Base-by-base conservation (phyloP, 2,113 vertebrate species). In the Pogona vitticeps region DNA sequence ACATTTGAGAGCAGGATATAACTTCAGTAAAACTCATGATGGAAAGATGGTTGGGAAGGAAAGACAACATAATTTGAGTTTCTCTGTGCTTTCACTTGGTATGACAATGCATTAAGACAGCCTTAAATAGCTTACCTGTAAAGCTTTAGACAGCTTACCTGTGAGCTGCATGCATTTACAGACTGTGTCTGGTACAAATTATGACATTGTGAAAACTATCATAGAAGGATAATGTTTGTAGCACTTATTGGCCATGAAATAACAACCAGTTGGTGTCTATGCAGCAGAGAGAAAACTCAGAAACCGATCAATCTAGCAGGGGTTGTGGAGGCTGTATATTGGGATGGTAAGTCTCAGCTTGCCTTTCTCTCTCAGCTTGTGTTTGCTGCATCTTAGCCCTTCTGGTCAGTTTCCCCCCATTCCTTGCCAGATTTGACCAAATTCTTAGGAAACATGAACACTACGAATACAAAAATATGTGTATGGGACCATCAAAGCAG, bases 1-100 rank as follows among this genome's bases (percentile, higher is more conserved):
- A 73, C 59, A 90, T 93, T 94, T 95, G 92, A 93, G 91, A 89
- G 86, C 89, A 93, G 90, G 88, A 91, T 89, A 90, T 89, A 87
- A 86, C 82, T 84, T 86, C 85, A 82, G 88, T 91, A 88, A 93
- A 92, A 91, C 82, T 83, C 58, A 40, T 77, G 76, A 82, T 91
- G 76, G 89, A 94, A 92, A 91, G 87, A 86, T 65, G 91, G 89
- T 91, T 86, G 89, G 59, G 90, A 85, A 87, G 28, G 63, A 94
- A 89, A 7, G 77, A 84, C 91, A 92, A 93, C 20, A 92, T 81
- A 86, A 84, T 17, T 84, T 91, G 80, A 0, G 80, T 83, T 93
- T 94, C 90, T 77, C 92, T 91, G 88, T 92, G 83, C 91, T 91
- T 71, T 88, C 92, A 84, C 88, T 83, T 88, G 18, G 38, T 46